These are phyloP conservation scores for Eristalinus aeneus DNA, from an alignment of 2,888 invertebrate genomes.

Conservation along the genomic window DNA sequence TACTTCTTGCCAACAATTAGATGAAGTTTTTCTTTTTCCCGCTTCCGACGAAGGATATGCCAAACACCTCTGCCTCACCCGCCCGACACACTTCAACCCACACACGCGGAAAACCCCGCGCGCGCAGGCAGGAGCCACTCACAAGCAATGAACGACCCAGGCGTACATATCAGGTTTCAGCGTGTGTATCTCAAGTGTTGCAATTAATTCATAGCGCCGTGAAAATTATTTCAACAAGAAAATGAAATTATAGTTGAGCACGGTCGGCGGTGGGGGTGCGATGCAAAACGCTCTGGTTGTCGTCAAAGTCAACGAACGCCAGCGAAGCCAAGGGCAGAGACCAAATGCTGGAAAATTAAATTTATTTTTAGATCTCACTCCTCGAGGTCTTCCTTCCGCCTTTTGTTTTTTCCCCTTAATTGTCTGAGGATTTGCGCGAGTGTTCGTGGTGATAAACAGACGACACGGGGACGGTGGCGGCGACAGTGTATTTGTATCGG, in stretches of 20 bases:
- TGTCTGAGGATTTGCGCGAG: neutral
- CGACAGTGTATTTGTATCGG: neutral
- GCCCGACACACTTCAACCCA: neutral
- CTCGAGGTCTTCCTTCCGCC: neutral
- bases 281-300: neutral
- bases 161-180: slow-evolving; percentile 45
- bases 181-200: slow-evolving; percentile 54
- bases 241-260: slow-evolving; percentile 59
- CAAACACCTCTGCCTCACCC: neutral
- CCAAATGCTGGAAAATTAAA: neutral
- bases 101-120: neutral
- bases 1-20: slow-evolving; percentile 62
- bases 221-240: slow-evolving; percentile 64
- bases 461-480: neutral
- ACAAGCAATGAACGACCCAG: neutral
- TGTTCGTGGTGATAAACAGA: neutral
- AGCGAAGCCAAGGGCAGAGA: neutral
- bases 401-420: neutral
- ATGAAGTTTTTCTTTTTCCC: slow-evolving; percentile 37
- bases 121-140: neutral
- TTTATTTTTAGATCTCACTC: neutral
- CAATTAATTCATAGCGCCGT: slow-evolving; percentile 68
- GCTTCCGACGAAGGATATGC: slow-evolving; percentile 8
- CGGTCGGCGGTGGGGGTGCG: neutral
- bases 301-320: slow-evolving; percentile 12